Evolutionary conservation across 2,888 invertebrate species (phyloP).

Genomic region (Dicyrtomina minuta): DNA sequence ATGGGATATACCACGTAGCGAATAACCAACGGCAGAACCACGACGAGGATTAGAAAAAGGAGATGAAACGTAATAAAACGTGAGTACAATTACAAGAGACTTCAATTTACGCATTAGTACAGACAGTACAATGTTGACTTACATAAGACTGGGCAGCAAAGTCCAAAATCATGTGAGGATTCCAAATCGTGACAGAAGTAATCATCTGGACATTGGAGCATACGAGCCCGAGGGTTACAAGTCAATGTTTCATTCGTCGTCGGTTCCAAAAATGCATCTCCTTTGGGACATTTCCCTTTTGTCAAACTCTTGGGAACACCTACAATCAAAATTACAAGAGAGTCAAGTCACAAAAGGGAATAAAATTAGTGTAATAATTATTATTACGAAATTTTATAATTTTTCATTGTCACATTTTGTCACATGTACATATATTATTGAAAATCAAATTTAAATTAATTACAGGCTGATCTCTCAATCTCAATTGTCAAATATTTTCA

Average conservation of each 20-base stretch:
- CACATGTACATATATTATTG: background rate
- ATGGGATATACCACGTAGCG: background rate
- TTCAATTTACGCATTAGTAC: too few relatives aligned
- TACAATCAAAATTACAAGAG: constrained; percentile 31
- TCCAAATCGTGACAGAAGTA: constrained; percentile 54
- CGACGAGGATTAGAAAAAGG: background rate
- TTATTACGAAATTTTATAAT: background rate
- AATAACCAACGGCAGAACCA: background rate
- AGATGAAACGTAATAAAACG: background rate
- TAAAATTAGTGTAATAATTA: constrained; percentile 6
- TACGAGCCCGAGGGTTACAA: constrained; percentile 54
- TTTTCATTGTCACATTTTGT: background rate
- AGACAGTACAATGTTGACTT: constrained; percentile 4
- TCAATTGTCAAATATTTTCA: too few relatives aligned
- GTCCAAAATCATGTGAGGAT: constrained; percentile 47
- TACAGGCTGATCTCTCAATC: too few relatives aligned
- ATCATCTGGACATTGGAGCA: constrained; percentile 54
- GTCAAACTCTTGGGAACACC: constrained; percentile 41
- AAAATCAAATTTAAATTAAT: background rate
- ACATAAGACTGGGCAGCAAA: constrained; percentile 52
- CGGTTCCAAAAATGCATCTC: constrained; percentile 52
- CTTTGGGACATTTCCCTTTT: constrained; percentile 54
- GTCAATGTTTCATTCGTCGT: constrained; percentile 54
- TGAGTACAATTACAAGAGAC: background rate
- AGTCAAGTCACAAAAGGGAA: background rate